Evolutionary conservation across 2,797 vertebrate species (phyloP).

Genomic region (Taenioides sp.): DNA sequence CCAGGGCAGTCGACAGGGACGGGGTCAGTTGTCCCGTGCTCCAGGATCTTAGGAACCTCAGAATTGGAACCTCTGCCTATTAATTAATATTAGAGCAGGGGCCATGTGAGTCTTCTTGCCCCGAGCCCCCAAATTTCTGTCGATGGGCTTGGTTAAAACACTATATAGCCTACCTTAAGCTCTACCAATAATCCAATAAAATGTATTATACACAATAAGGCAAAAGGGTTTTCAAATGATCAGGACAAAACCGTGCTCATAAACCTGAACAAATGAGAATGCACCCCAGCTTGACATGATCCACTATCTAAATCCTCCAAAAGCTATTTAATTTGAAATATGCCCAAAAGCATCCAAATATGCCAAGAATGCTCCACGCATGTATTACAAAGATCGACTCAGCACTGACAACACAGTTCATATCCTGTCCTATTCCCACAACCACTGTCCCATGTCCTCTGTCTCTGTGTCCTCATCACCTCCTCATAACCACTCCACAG

Average conservation of each 20-base stretch:
- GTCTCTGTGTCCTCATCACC: slow-evolving; percentile 65
- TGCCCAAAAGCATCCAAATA: not conserved
- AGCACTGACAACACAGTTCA: slow-evolving; percentile 26
- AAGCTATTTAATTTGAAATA: not conserved
- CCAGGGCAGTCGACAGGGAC: too few species aligned
- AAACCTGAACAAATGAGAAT: too few species aligned
- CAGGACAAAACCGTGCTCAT: not conserved
- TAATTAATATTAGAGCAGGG: too few species aligned
- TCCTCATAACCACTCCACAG: slow-evolving; percentile 64
- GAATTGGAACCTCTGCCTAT: too few species aligned
- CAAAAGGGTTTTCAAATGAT: too few species aligned
- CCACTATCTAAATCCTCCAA: too few species aligned
- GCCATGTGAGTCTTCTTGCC: too few species aligned
- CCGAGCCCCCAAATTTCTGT: too few species aligned
- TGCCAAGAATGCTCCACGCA: slow-evolving; percentile 4
- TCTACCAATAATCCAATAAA: not conserved
- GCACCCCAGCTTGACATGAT: not conserved
- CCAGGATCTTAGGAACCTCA: too few species aligned
- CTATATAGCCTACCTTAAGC: not conserved
- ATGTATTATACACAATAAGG: not conserved
- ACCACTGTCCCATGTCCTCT: slow-evolving; percentile 26
- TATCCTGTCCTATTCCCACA: slow-evolving; percentile 28
- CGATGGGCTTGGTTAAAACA: not conserved
- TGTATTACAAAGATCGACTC: slow-evolving; percentile 12
- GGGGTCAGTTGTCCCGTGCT: too few species aligned